Conservation (phyloP, 1,140 invertebrate genomes). For the Drosophila athabasca region DNA sequence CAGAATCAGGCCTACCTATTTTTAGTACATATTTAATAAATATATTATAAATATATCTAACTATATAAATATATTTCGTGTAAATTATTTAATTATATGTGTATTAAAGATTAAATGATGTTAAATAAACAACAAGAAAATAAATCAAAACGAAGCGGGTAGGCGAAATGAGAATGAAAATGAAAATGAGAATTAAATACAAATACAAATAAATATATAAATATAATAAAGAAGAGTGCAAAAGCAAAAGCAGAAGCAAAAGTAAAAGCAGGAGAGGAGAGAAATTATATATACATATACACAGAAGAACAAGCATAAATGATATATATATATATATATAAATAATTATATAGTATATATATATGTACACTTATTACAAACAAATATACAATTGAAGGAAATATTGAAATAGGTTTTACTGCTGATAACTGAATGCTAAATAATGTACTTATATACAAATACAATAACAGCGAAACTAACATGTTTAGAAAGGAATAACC, state of each 20-base stretch:
- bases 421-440: constrained; percentile 55
- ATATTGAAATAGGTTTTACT: constrained; percentile 76
- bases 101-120: constrained; percentile 76
- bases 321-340: constrained; percentile 74
- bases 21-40: constrained; percentile 58
- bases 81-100: constrained; percentile 81
- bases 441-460: constrained; percentile 63
- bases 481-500: constrained; percentile 36
- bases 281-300: constrained; percentile 80
- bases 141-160: constrained; percentile 44
- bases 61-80: constrained; percentile 72
- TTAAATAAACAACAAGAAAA: constrained; percentile 55
- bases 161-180: constrained; percentile 31
- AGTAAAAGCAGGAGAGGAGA: neutral
- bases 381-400: constrained; percentile 74
- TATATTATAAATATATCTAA: constrained; percentile 63
- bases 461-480: constrained; percentile 47
- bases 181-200: constrained; percentile 10
- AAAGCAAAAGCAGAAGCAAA: too few species aligned
- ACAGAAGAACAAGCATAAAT: constrained; percentile 63
- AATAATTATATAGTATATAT: constrained; percentile 61
- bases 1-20: constrained; percentile 49
- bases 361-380: constrained; percentile 65
- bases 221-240: too few species aligned
- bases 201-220: too few species aligned